Base-by-base conservation (phyloP, 2,113 vertebrate genomes). In the Sturnus vulgaris region DNA sequence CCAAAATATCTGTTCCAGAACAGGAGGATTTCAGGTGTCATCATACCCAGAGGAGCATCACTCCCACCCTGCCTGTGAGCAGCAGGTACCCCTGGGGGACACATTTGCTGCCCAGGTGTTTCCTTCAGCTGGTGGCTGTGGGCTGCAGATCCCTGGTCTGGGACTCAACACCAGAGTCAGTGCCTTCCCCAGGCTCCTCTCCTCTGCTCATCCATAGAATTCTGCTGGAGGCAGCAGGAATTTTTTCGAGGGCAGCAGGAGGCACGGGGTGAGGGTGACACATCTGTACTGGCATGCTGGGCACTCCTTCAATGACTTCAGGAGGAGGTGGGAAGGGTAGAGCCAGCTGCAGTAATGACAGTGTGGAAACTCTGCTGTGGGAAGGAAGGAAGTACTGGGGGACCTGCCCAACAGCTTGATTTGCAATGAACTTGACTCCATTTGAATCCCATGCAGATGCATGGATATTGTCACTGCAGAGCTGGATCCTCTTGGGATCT, bases 231-330 rank as follows among this genome's bases (percentile, higher is more conserved):
- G 79, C 14, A 42, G 8, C 25, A 28, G 49, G 40, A 64, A 11
- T 55, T n/a, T 31, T 16, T 40, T 40, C 15, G 15, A 11, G 63
- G 66, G 30, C 31, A 31, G 5, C 11, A 18, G 86, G 52, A 47
- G 46, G 40, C 0, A 0, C 39, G 56, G 70, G 39, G 17, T 42
- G 44, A 84, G 61, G 15, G 10, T 69, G 75, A 86, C 31, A 33
- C 31, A 12, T 49, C 33, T 0, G 0, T 31, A 28, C 24, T 72
- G 92, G 56, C 37, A 8, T 3, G 12, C 77, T 84, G 53, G 73
- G 2, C 6, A 25, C 46, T 83, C 15, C 23, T 57, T 49, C 33
- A 79, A 31, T 64, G 61, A 27, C 31, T 24, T 6, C 35, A 60
- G 52, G 35, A 73, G 79, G 50, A 81, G 59, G 39, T 40, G 50